These are phyloP conservation scores for Sylvia atricapilla DNA, from an alignment of 2,113 vertebrate genomes.

Conservation along the genomic window DNA sequence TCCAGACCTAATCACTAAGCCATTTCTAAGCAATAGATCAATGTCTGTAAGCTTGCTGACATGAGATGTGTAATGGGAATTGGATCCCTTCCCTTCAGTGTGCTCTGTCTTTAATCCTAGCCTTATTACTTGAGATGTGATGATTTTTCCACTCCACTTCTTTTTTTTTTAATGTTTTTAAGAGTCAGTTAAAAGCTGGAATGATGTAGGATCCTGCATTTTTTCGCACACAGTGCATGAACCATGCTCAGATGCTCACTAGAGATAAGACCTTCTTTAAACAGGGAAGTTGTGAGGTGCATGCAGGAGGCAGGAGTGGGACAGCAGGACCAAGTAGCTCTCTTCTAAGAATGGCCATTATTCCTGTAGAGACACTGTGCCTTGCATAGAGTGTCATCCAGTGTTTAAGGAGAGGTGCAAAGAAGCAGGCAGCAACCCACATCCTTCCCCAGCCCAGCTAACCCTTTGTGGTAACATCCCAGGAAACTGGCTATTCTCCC, in stretches of 20 bases:
- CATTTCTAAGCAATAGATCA: neutral
- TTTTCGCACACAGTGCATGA: neutral
- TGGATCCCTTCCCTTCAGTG: neutral
- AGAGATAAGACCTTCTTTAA: neutral
- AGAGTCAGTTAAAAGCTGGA: neutral
- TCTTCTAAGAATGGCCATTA: neutral
- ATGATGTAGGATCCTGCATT: neutral
- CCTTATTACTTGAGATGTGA: neutral
- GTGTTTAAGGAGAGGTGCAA: neutral
- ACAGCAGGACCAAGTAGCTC: neutral
- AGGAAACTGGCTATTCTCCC: neutral
- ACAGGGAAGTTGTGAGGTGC: neutral
- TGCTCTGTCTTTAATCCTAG: neutral
- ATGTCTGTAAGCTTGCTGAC: neutral
- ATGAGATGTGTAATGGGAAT: neutral
- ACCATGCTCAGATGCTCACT: neutral
- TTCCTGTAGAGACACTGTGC: neutral
- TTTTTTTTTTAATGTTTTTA: neutral
- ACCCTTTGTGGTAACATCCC: neutral
- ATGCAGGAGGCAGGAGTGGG: neutral
- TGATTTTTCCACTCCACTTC: neutral
- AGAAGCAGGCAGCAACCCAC: neutral
- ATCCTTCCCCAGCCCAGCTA: neutral
- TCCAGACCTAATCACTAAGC: neutral
- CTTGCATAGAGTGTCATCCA: neutral